Conservation (phyloP, 2,797 vertebrate genomes). For the Dipus sagitta region DNA sequence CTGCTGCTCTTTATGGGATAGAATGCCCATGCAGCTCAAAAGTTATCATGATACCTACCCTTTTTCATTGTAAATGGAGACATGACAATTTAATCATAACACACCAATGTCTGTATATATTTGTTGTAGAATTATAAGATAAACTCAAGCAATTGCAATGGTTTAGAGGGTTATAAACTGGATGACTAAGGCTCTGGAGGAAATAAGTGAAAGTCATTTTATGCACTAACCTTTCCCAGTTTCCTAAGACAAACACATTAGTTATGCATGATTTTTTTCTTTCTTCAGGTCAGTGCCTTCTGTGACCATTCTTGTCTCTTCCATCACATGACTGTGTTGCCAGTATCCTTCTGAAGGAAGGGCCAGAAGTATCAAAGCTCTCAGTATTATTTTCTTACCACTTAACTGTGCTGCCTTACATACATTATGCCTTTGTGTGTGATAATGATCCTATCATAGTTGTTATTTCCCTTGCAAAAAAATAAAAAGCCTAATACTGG, state of each 20-base stretch:
- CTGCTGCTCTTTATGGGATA: background rate
- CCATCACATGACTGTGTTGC: constrained; percentile 42
- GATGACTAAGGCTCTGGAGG: background rate
- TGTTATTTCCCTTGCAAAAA: constrained; percentile 41
- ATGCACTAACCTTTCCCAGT: constrained; percentile 30
- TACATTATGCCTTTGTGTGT: constrained; percentile 51
- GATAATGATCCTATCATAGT: constrained; percentile 24
- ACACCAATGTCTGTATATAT: background rate
- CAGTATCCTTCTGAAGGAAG: constrained; percentile 42
- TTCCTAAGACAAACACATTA: constrained; percentile 58
- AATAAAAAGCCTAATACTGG: background rate
- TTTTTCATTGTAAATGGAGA: background rate
- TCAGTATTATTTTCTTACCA: constrained; percentile 63
- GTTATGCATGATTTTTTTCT: constrained; percentile 38
- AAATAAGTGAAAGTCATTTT: constrained; percentile 54
- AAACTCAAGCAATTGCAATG: background rate
- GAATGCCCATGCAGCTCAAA: background rate
- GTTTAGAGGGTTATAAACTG: constrained; percentile 8
- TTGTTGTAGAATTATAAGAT: constrained; percentile 49
- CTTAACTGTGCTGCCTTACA: constrained; percentile 26
- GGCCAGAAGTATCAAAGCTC: constrained; percentile 62
- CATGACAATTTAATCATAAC: background rate
- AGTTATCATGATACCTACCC: background rate
- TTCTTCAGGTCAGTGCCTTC: constrained; percentile 57
- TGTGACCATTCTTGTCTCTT: constrained; percentile 39